Percentiles rank a stretch among this genome's conserved stretches.
Evolutionary conservation across 2,797 vertebrate genomes (phyloP).

Genomic region (Sebastes diaconus): DNA sequence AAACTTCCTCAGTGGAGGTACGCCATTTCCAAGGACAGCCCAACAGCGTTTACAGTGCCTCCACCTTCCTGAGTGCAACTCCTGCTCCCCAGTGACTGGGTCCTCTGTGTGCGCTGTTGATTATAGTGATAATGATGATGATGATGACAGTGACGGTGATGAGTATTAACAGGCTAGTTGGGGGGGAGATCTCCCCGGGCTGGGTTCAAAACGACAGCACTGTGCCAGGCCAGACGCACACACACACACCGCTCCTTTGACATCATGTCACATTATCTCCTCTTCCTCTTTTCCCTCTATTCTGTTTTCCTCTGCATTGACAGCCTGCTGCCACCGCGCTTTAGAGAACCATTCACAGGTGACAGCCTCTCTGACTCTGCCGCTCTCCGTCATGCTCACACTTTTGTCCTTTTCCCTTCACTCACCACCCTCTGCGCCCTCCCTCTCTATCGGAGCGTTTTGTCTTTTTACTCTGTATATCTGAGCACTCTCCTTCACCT

Average conservation of each 20-base stretch:
- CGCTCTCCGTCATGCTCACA: conserved; percentile 54
- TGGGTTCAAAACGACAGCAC: conserved; percentile 56
- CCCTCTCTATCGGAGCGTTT: conserved; percentile 31
- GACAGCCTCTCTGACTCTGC: conserved; percentile 56
- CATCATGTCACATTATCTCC: conserved; percentile 64
- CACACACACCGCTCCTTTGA: conserved; percentile 37
- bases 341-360: conserved; percentile 61
- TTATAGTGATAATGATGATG: conserved; percentile 62
- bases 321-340: conserved; percentile 56
- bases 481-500: conserved; percentile 73
- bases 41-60: conserved; percentile 9
- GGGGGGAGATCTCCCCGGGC: conserved; percentile 50
- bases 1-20: conserved; percentile 8
- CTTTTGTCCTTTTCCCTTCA: conserved; percentile 51
- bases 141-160: conserved; percentile 73
- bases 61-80: conserved; percentile 28
- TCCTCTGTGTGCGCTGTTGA: conserved; percentile 46
- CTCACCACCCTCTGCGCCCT: conserved; percentile 18
- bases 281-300: conserved; percentile 43
- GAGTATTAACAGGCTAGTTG: conserved; percentile 69
- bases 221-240: conserved; percentile 11
- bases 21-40: conserved; percentile 27
- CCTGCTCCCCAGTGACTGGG: conserved; percentile 21
- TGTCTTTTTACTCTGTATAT: conserved; percentile 50
- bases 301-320: conserved; percentile 55